Percentiles rank a stretch among this genome's conserved stretches.
phyloP scores from a whole-genome alignment of 2,113 vertebrate genomes.

The Prietella phreatophila region DNA sequence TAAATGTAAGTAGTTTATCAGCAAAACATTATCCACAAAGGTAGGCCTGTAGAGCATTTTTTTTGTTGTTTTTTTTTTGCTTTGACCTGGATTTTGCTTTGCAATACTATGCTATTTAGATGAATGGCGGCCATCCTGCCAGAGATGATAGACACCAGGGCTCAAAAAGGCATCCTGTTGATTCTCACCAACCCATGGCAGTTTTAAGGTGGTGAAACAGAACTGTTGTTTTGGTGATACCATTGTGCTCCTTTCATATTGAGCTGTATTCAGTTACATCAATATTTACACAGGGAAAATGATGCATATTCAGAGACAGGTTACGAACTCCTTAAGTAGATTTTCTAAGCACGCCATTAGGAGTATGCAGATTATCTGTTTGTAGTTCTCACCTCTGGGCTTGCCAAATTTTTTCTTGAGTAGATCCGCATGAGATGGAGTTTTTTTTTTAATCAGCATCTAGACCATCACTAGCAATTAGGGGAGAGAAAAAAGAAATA shows the following conservation, averaged over 20 bases:
- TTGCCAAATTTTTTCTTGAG: neutral
- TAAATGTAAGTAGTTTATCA: neutral
- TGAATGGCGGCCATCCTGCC: neutral
- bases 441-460: neutral
- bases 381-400: neutral
- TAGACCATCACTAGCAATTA: neutral
- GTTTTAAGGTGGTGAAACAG: neutral
- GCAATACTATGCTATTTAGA: neutral
- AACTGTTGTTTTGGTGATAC: neutral
- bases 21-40: neutral
- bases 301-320: neutral
- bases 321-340: neutral
- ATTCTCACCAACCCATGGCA: neutral
- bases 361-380: neutral
- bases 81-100: neutral
- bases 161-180: neutral
- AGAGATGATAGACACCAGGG: neutral
- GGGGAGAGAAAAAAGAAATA: neutral
- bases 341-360: neutral
- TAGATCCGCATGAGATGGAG: neutral
- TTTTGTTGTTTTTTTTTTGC: neutral
- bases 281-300: neutral
- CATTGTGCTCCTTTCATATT: neutral
- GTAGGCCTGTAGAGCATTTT: neutral
- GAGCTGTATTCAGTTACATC: neutral